Percentiles rank a stretch among this genome's conserved stretches.
phyloP scores from a whole-genome alignment of 1,140 invertebrate species.

The Epicauta chinensis region DNA sequence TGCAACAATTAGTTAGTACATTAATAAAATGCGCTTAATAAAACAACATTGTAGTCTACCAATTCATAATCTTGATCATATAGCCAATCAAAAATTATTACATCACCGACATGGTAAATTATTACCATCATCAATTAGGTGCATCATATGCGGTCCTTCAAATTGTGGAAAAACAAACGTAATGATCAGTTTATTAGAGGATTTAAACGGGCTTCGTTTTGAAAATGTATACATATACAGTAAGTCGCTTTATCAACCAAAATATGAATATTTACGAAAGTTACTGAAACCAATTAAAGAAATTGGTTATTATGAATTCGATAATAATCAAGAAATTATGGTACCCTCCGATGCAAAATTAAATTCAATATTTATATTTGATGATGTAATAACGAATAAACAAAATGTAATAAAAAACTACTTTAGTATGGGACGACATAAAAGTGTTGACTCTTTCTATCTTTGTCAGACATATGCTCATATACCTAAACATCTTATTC shows the following conservation, averaged over 20 bases:
- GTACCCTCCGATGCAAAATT: slow-evolving; percentile 22
- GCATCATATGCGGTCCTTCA: slow-evolving; percentile 16
- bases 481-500: slow-evolving; percentile 42
- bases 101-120: not conserved
- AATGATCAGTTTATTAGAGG: slow-evolving; percentile 11
- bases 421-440: slow-evolving; percentile 41
- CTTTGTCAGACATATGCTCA: slow-evolving; percentile 40
- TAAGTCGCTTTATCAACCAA: too few species aligned
- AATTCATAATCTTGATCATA: too few species aligned
- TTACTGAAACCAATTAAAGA: too few species aligned
- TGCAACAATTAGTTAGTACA: too few species aligned
- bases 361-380: slow-evolving; percentile 41
- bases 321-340: slow-evolving; percentile 29
- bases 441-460: slow-evolving; percentile 32
- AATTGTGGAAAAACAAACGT: slow-evolving; percentile 26
- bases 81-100: too few species aligned
- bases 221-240: slow-evolving; percentile 26
- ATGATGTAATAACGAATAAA: slow-evolving; percentile 40
- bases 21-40: too few species aligned
- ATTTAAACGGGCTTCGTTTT: slow-evolving; percentile 24
- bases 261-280: too few species aligned
- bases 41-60: too few species aligned
- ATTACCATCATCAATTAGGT: not conserved
- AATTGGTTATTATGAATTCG: too few species aligned
- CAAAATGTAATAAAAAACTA: slow-evolving; percentile 39